Percentiles rank a stretch among this genome's conserved stretches.
Evolutionary conservation across 2,797 vertebrate species (phyloP).

Genomic region (Mormyrus proboscirostris): DNA sequence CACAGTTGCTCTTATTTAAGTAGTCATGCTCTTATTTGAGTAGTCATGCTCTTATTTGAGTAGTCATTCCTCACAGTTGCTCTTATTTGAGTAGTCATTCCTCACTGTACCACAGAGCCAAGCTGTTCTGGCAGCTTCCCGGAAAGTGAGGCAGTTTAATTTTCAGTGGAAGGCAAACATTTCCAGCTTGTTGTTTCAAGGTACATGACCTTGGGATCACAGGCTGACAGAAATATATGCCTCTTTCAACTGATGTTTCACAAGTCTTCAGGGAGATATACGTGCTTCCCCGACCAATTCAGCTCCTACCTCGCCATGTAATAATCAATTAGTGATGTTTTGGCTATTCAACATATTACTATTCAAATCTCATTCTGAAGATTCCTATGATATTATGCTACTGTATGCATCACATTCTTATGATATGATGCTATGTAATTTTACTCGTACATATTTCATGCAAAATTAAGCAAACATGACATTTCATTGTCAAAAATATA

Average conservation of each 20-base stretch:
- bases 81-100: not conserved
- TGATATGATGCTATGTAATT: not conserved
- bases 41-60: not conserved
- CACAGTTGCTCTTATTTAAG: not conserved
- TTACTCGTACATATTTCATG: not conserved
- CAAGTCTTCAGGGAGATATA: not conserved
- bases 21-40: no score
- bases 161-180: slow-evolving; percentile 47
- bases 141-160: not conserved
- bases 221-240: not conserved
- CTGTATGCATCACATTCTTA: not conserved
- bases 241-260: not conserved
- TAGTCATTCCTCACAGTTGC: not conserved
- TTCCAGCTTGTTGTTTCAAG: slow-evolving; percentile 22
- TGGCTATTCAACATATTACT: not conserved
- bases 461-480: not conserved
- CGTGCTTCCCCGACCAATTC: not conserved
- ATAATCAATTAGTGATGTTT: not conserved
- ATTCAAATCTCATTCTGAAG: not conserved
- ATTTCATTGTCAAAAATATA: not conserved
- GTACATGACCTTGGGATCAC: slow-evolving; percentile 30
- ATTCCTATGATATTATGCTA: not conserved
- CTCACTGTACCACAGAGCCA: not conserved
- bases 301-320: not conserved
- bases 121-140: not conserved